Percentiles rank a stretch among this genome's conserved stretches.
phyloP scores from a whole-genome alignment of 2,113 vertebrate genomes.

The Cottus gobio region DNA sequence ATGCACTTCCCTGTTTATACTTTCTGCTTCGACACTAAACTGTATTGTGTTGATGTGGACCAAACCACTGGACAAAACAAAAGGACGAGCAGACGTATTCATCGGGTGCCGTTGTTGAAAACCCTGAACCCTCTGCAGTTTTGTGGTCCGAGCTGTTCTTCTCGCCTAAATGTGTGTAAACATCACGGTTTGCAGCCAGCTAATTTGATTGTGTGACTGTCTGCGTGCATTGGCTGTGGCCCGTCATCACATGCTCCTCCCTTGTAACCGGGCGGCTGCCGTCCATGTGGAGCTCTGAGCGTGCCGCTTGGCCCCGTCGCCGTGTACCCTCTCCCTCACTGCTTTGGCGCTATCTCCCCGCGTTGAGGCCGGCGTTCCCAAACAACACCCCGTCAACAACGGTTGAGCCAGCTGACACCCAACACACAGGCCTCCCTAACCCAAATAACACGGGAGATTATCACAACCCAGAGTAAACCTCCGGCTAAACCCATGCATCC shows the following conservation, averaged over 20 bases:
- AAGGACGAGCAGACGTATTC: not conserved
- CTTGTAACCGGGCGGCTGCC: too few species aligned
- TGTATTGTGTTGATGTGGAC: not conserved
- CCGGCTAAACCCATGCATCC: not conserved
- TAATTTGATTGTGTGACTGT: slow-evolving; percentile 28
- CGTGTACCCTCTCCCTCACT: slow-evolving; percentile 5
- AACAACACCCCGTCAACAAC: slow-evolving; percentile 70
- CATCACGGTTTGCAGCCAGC: slow-evolving; percentile 21
- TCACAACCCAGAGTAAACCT: slow-evolving; percentile 21
- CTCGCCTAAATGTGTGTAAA: slow-evolving; percentile 14
- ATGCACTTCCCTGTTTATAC: not conserved
- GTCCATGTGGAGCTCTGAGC: not conserved
- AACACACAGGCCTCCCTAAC: slow-evolving; percentile 47
- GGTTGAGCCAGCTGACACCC: slow-evolving; percentile 35
- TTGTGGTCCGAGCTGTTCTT: slow-evolving; percentile 16
- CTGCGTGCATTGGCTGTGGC: slow-evolving; percentile 7
- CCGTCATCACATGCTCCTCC: too few species aligned
- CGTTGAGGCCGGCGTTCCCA: slow-evolving; percentile 51
- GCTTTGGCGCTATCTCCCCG: slow-evolving; percentile 30
- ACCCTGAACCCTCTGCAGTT: not conserved
- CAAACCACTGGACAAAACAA: slow-evolving; percentile 26
- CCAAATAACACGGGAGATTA: slow-evolving; percentile 64
- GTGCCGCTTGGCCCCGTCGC: slow-evolving; percentile 35
- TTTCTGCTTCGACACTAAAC: not conserved
- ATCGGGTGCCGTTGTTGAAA: slow-evolving; percentile 25